A percentile compares a stretch with the other conserved stretches of the same genome.
These are phyloP conservation scores for Ibidorhyncha struthersii DNA, from an alignment of 2,113 vertebrate genomes.

Conservation along the genomic window DNA sequence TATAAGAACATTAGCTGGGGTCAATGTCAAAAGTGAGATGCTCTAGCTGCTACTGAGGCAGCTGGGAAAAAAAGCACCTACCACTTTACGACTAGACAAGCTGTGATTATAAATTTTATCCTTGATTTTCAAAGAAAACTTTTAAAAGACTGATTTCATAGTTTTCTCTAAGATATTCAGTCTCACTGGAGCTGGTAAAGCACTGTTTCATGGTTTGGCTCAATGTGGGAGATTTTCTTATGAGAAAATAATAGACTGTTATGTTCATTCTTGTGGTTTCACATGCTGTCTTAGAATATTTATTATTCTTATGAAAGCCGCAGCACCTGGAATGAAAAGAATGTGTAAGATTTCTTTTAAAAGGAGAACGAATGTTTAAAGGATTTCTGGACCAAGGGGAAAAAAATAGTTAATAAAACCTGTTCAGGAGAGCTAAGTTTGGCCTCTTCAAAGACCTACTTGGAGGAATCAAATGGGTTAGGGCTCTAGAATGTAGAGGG, in stretches of 20 bases:
- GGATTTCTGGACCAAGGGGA: not conserved
- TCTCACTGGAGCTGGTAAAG: not conserved
- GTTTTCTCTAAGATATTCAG: not conserved
- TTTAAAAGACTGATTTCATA: not conserved
- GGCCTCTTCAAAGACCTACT: not conserved
- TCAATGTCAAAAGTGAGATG: not conserved
- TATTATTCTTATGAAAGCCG: not conserved
- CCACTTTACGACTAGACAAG: not conserved
- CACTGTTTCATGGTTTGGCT: not conserved
- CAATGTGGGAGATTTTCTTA: not conserved
- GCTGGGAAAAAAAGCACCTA: not conserved
- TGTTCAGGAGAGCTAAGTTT: not conserved
- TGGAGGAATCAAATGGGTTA: not conserved
- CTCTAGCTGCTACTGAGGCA: not conserved
- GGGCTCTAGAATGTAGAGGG: not conserved
- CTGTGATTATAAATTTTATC: not conserved
- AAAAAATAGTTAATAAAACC: not conserved
- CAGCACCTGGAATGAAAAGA: not conserved
- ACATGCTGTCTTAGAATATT: not conserved
- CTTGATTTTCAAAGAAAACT: not conserved
- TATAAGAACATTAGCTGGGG: not conserved
- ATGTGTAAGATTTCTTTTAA: not conserved
- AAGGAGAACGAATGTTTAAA: not conserved
- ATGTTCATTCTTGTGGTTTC: not conserved
- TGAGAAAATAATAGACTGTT: not conserved